Evolutionary conservation across 2,888 invertebrate species (phyloP).

Genomic region (Neoitamus cyanurus): DNA sequence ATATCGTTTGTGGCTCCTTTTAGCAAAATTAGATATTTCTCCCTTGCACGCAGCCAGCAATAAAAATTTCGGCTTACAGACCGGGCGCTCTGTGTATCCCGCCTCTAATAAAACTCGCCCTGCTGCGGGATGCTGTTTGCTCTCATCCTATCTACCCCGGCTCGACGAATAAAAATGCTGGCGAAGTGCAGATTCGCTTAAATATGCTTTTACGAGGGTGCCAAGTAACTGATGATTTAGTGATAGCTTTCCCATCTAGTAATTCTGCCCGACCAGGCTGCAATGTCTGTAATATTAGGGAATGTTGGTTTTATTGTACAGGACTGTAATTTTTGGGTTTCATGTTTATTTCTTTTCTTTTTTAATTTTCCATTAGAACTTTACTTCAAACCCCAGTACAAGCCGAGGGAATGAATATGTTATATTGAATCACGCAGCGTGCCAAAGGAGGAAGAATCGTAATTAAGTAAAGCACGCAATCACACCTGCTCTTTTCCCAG

Average conservation of each 20-base stretch:
- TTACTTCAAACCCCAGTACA: not conserved
- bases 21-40: slow-evolving; percentile 16
- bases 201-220: not conserved
- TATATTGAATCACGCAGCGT: not conserved
- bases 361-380: not conserved
- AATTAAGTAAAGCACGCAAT: not conserved
- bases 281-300: not conserved
- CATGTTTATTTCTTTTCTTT: not conserved
- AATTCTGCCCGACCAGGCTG: not conserved
- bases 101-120: not conserved
- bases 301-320: too few species aligned
- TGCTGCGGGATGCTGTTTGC: not conserved
- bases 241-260: not conserved
- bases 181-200: not conserved
- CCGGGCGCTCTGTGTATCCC: not conserved
- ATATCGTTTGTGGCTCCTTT: slow-evolving; percentile 6
- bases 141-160: not conserved
- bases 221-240: not conserved
- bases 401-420: not conserved
- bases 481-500: not conserved
- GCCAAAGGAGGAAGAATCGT: not conserved
- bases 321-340: too few species aligned
- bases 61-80: not conserved
- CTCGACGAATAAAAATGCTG: not conserved
- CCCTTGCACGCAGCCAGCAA: not conserved